Conservation (phyloP, 2,113 vertebrate species). For the Uria aalge region DNA sequence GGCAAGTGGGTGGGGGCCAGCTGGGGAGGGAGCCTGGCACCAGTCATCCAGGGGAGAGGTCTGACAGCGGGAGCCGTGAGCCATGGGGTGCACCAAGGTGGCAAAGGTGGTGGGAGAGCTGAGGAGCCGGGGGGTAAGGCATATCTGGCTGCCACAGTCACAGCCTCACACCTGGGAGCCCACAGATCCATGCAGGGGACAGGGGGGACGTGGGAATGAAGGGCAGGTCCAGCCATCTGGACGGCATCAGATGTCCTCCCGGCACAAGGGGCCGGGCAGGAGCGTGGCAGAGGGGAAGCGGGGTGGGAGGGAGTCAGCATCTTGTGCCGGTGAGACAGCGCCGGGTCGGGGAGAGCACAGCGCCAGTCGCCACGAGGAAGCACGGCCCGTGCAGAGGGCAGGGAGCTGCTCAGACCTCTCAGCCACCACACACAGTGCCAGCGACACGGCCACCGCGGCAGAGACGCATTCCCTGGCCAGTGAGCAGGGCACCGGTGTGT, state of each 20-base stretch:
- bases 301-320: not conserved
- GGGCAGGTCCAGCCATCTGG: not conserved
- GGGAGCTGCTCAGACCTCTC: not conserved
- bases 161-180: not conserved
- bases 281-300: not conserved
- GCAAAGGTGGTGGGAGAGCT: not conserved
- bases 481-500: fast-evolving
- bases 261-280: not conserved
- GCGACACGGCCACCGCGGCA: fast-evolving
- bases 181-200: not conserved
- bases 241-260: fast-evolving
- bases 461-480: not conserved
- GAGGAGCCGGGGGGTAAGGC: not conserved
- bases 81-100: not conserved
- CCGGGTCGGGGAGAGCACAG: not conserved
- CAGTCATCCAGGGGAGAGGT: not conserved
- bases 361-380: fast-evolving
- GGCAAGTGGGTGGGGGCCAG: fast-evolving
- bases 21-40: not conserved
- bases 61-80: fast-evolving
- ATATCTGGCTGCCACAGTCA: not conserved
- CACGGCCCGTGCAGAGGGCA: not conserved
- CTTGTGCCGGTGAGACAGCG: constrained; percentile 31
- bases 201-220: fast-evolving
- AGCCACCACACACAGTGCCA: not conserved